These are phyloP conservation scores for Ips typographus DNA, from an alignment of 1,140 invertebrate species.

Conservation along the genomic window DNA sequence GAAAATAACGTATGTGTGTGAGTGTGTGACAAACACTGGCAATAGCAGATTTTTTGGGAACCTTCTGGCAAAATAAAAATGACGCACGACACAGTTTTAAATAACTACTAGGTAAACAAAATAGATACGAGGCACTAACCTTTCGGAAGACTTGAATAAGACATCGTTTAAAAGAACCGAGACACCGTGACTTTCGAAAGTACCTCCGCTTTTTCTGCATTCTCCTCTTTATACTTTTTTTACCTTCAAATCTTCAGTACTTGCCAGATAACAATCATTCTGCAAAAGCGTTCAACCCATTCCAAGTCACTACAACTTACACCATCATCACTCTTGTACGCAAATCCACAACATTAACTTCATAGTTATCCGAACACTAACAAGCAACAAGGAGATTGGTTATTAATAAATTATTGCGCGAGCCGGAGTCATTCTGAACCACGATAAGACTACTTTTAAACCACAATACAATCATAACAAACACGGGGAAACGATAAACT, in stretches of 20 bases:
- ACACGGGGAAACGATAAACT: neutral
- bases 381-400: too few species aligned
- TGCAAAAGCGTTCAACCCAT: too few species aligned
- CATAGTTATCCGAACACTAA: too few species aligned
- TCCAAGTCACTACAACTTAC: too few species aligned
- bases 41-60: slow-evolving; percentile 27
- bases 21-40: slow-evolving; percentile 26
- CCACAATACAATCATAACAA: neutral
- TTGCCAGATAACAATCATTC: too few species aligned
- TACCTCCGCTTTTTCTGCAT: slow-evolving; percentile 11
- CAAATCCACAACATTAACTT: too few species aligned
- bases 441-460: too few species aligned
- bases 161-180: slow-evolving; percentile 10
- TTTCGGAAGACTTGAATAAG: slow-evolving; percentile 24
- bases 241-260: too few species aligned
- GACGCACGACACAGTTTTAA: slow-evolving; percentile 23
- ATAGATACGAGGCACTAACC: slow-evolving; percentile 16
- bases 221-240: too few species aligned
- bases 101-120: slow-evolving; percentile 13
- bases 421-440: too few species aligned
- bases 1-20: slow-evolving; percentile 27
- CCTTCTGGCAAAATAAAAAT: slow-evolving; percentile 27
- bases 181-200: slow-evolving; percentile 3
- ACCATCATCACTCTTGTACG: too few species aligned
- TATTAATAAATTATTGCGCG: too few species aligned